phyloP scores from a whole-genome alignment of 2,888 invertebrate species.

The Proisotoma minuta region DNA sequence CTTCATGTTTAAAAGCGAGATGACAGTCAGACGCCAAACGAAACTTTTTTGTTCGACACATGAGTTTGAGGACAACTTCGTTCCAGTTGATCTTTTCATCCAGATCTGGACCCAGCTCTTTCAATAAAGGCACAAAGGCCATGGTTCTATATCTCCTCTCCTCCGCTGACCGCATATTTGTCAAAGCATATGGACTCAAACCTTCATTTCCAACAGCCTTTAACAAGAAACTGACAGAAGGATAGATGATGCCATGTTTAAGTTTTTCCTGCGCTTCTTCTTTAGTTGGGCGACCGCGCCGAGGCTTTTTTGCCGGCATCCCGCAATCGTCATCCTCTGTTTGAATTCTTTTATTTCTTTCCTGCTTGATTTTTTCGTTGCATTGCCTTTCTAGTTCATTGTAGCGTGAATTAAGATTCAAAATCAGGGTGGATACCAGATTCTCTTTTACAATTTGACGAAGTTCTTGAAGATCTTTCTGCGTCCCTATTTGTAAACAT shows the following conservation, averaged over 20 bases:
- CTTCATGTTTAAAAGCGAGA: slow-evolving; percentile 35
- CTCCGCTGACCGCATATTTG: slow-evolving; percentile 18
- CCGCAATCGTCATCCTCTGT: slow-evolving; percentile 8
- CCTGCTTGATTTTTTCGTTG: slow-evolving; percentile 9
- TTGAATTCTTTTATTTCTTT: too few relatives aligned
- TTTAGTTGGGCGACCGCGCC: slow-evolving; percentile 29
- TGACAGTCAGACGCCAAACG: slow-evolving; percentile 36
- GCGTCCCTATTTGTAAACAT: too few relatives aligned
- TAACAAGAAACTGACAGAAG: too few relatives aligned
- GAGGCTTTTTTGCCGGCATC: background rate
- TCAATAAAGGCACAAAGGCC: slow-evolving; percentile 25
- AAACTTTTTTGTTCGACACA: slow-evolving; percentile 32
- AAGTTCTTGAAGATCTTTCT: slow-evolving; percentile 32
- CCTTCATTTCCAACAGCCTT: too few relatives aligned
- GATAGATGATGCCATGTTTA: slow-evolving; percentile 22
- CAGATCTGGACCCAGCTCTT: slow-evolving; percentile 9
- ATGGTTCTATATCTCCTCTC: slow-evolving; percentile 20
- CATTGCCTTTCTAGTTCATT: slow-evolving; percentile 22
- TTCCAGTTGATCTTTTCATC: slow-evolving; percentile 41
- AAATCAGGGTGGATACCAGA: slow-evolving; percentile 13
- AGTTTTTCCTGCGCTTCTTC: slow-evolving; percentile 20
- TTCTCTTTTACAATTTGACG: slow-evolving; percentile 30
- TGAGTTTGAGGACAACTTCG: slow-evolving; percentile 27
- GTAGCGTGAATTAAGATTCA: slow-evolving; percentile 14
- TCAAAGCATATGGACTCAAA: too few relatives aligned